Evolutionary conservation across 2,888 invertebrate genomes (phyloP), one percentile per base, ranked within the genome.

Genomic region (Sarcophaga rosellei): DNA sequence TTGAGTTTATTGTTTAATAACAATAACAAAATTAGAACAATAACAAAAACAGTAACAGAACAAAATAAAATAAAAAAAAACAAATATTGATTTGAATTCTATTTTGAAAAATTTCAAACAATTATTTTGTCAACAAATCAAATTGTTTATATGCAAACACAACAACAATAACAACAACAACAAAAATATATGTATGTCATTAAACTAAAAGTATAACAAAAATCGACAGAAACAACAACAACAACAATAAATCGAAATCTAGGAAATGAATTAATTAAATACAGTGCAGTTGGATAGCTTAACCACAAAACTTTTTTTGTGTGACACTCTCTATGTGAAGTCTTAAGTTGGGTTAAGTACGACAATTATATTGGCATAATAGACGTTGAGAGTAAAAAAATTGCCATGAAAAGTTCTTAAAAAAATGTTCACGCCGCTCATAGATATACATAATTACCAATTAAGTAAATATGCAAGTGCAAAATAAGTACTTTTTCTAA

Each of bases 71-170:
- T 12, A 12, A 47, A 15, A 2, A 47, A n/a, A 53, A 53, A 17
- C 12, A 53, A 15, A 53, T 53, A 53, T 17, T 53, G 15, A 17
- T 53, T 17, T 53, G 53, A 66, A 77, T 47, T n/a, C 21, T 23
- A n/a, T 76, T 15, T 77, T 65, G 35, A 6, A 69, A 53, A 45
- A 79, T 75, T 72, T 20, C 5, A 75, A 68, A 77, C 57, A 86
- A 82, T 80, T 83, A 80, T 70, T 81, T 65, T 78, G 81, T 66
- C 70, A 78, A 78, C 69, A 70, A 75, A 75, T 66, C 68, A 85
- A 85, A 59, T 53, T 53, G 53, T 53, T 53, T 53, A 17, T 15
- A 53, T 53, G 53, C 20, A 45, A 17, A 61, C 15, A 65, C 3
- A 15, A 53, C 5, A 53, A 53, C 12, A 53, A 53, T 2, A 47